Conservation (phyloP, 2,113 vertebrate genomes). For the Petrocephalus microphthalmus region DNA sequence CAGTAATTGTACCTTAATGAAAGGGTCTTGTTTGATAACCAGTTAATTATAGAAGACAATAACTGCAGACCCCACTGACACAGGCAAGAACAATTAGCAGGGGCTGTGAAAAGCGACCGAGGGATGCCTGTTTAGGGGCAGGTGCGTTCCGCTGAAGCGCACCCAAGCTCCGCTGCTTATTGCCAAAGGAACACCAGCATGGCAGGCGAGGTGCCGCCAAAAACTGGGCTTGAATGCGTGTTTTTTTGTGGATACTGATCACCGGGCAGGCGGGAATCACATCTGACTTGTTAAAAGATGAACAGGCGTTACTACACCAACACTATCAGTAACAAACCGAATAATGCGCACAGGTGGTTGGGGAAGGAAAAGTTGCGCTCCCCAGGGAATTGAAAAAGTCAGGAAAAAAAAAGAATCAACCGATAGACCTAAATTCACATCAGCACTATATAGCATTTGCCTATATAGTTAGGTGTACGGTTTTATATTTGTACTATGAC, state of each 20-base stretch:
- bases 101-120: slow-evolving; percentile 8
- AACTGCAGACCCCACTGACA: slow-evolving; percentile 65
- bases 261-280: not conserved
- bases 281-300: not conserved
- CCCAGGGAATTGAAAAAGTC: not conserved
- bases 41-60: slow-evolving; percentile 87
- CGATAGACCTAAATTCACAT: not conserved
- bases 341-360: not conserved
- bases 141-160: not conserved
- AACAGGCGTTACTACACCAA: not conserved
- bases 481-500: not conserved
- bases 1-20: slow-evolving; percentile 83
- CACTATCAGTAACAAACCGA: not conserved
- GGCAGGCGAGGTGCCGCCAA: not conserved
- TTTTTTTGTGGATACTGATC: not conserved
- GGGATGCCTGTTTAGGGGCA: not conserved
- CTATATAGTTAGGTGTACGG: not conserved
- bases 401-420: not conserved
- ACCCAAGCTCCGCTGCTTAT: not conserved
- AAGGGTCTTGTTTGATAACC: slow-evolving; percentile 89
- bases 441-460: not conserved
- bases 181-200: too few species aligned
- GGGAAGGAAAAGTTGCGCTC: not conserved
- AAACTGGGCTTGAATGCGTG: not conserved
- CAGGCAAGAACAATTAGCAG: slow-evolving; percentile 55